Evolutionary conservation across 2,888 invertebrate genomes (phyloP), one percentile per base, ranked within the genome.

Genomic region (Microctonus brassicae): DNA sequence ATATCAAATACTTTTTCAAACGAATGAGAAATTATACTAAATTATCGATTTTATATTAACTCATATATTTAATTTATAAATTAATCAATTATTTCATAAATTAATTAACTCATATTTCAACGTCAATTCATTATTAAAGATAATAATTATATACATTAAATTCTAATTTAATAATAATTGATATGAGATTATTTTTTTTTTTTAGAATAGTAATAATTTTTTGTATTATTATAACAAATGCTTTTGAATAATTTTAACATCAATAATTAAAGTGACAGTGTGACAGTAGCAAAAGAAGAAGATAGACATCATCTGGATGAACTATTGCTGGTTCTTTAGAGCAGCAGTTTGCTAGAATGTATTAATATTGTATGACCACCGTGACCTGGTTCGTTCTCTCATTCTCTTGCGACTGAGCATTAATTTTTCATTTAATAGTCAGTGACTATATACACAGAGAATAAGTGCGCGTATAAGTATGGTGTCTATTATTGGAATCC

Each of bases 381-480:
- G 34, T 47, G 47, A 47, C 67, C 20, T 29, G 29, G 39, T 58
- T 34, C 39, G 10, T 29, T 26, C 33, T 13, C 47, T 64, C 70
- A 70, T 57, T 57, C 42, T 62, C 55, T 36, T 29, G 63, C 26
- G 69, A 63, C 17, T 47, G 17, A 33, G 34, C 60, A 70, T 70
- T 34, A 70, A 70, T 64, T 70, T 64, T 70, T 60, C 58, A 70
- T 70, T 33, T 29, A 33, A 17, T 17, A n/a, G 4, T 39, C 2
- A 2, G 47, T 7, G 47, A 7, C n/a, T 17, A 17, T 17, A 17
- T 20, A 58, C 33, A 22, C 24, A 9, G 20, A 29, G 57, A 24
- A 34, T 58, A 20, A 52, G 36, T 29, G 55, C 62, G 24, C 36
- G 62, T 17, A 9, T n/a, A n/a, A n/a, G 7, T n/a, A n/a, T 10